Evolutionary conservation across 2,797 vertebrate genomes (phyloP).

Genomic region (Acanthopagrus latus): DNA sequence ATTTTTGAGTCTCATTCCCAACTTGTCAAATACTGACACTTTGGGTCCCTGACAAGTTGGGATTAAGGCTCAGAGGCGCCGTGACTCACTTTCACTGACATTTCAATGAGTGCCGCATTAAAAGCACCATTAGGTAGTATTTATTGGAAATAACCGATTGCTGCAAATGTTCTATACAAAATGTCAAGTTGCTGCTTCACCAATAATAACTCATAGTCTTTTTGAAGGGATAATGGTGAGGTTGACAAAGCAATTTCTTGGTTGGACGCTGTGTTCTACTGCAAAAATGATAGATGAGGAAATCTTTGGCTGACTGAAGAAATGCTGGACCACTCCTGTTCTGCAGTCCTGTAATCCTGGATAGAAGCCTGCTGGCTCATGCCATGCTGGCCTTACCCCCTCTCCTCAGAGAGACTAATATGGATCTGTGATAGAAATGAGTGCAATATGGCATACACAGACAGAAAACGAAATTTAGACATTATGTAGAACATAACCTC

Average conservation of each 20-base stretch:
- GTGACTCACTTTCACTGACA: conserved; percentile 14
- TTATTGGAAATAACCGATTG: background rate
- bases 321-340: background rate
- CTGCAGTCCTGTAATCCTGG: conserved; percentile 1
- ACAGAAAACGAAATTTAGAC: background rate
- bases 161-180: background rate
- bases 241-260: conserved; percentile 13
- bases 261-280: background rate
- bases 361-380: conserved; percentile 28
- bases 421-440: background rate
- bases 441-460: background rate
- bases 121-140: conserved; percentile 14
- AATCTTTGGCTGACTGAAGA: conserved; percentile 15
- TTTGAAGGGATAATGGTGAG: conserved; percentile 9
- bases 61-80: no score
- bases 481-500: background rate
- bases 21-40: no score
- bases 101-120: background rate
- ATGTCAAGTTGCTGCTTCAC: conserved; percentile 12
- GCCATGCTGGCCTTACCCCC: conserved; percentile 1
- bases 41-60: no score
- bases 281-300: conserved; percentile 33
- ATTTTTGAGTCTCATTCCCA: no score
- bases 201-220: conserved; percentile 9
- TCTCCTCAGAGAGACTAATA: background rate